These are phyloP conservation scores for Taxidea taxus DNA, from an alignment of 2,113 vertebrate species.

Conservation along the genomic window DNA sequence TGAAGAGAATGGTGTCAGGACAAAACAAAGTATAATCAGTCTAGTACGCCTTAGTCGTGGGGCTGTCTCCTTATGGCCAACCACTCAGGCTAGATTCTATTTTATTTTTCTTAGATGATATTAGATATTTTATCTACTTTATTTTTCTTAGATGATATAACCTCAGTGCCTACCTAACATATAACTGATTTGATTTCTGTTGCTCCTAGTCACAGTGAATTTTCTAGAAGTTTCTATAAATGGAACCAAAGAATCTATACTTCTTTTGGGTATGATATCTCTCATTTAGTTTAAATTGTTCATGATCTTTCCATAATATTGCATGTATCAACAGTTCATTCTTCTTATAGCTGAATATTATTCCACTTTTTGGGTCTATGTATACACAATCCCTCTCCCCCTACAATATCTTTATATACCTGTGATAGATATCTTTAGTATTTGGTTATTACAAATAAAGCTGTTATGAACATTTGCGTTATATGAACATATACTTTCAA, in stretches of 20 bases:
- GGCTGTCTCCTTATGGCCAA: not conserved
- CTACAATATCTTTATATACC: not conserved
- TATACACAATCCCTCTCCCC: not conserved
- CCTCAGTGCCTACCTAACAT: not conserved
- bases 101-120: constrained; percentile 3
- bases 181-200: not conserved
- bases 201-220: not conserved
- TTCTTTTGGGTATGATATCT: not conserved
- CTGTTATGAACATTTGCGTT: not conserved
- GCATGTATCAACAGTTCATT: not conserved
- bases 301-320: not conserved
- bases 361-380: not conserved
- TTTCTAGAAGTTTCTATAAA: constrained; percentile 16
- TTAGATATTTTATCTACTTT: not conserved
- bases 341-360: not conserved
- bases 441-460: constrained; percentile 22
- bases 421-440: not conserved
- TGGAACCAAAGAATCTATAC: not conserved
- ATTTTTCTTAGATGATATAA: constrained; percentile 3
- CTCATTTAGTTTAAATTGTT: not conserved
- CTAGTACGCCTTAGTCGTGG: not conserved
- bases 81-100: not conserved
- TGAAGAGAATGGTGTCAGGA: not conserved
- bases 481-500: not conserved
- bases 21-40: not conserved